Percentiles rank a stretch among this genome's conserved stretches.
Evolutionary conservation across 2,888 invertebrate species (phyloP).

Genomic region (Hybos culiciformis): DNA sequence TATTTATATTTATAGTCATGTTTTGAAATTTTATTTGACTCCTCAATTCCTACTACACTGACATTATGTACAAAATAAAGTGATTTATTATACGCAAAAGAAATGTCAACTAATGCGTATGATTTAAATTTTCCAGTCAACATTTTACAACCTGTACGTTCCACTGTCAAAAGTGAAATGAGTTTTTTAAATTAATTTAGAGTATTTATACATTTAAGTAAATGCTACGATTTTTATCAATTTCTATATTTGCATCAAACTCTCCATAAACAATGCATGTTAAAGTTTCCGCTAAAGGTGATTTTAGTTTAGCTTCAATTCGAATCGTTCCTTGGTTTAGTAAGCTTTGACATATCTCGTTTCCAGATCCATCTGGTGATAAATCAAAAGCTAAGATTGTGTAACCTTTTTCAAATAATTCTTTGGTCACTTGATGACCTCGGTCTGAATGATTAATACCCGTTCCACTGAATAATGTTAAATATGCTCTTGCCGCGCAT

Average conservation of each 20-base stretch:
- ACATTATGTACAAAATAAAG: too few relatives aligned
- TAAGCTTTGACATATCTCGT: background rate
- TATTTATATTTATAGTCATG: too few relatives aligned
- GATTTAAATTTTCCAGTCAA: too few relatives aligned
- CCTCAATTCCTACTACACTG: too few relatives aligned
- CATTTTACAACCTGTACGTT: too few relatives aligned
- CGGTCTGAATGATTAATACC: background rate
- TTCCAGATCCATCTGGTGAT: background rate
- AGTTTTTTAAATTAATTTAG: too few relatives aligned
- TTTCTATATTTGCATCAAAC: background rate
- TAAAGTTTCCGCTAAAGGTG: background rate
- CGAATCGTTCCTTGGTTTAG: background rate
- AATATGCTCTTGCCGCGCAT: too few relatives aligned
- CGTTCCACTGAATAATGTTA: background rate
- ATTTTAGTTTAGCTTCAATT: background rate
- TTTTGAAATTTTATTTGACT: too few relatives aligned
- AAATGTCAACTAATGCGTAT: too few relatives aligned
- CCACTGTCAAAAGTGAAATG: too few relatives aligned
- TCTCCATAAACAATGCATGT: too few relatives aligned
- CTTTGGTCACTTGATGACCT: background rate
- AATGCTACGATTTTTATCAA: background rate
- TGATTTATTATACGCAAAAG: too few relatives aligned
- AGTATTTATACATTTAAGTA: background rate
- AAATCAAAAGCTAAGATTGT: slow-evolving; percentile 1
- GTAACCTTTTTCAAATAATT: background rate